phyloP scores from a whole-genome alignment of 1,140 invertebrate genomes.

The Colletes gigas region DNA sequence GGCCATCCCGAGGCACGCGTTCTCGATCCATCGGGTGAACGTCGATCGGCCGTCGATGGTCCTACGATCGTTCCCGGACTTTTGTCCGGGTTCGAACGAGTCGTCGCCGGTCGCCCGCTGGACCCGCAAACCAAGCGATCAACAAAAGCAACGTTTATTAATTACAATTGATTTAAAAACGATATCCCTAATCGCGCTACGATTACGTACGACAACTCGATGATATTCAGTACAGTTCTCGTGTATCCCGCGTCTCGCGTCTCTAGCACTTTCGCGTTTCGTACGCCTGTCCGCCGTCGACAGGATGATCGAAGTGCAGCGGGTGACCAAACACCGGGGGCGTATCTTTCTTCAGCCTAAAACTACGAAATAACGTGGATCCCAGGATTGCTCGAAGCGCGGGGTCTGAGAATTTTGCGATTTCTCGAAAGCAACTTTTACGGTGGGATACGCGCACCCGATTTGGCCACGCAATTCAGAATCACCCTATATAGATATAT shows the following conservation, averaged over 20 bases:
- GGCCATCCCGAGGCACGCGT: background rate
- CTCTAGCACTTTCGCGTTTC: slow-evolving; percentile 11
- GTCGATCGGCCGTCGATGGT: background rate
- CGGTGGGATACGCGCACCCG: too few relatives aligned
- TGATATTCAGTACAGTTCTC: slow-evolving; percentile 22
- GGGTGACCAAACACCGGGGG: too few relatives aligned
- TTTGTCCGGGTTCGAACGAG: background rate
- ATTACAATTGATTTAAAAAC: slow-evolving; percentile 53
- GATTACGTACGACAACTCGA: slow-evolving; percentile 56
- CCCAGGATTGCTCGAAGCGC: too few relatives aligned
- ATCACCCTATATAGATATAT: too few relatives aligned
- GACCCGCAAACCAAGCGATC: slow-evolving; percentile 34
- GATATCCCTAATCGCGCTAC: slow-evolving; percentile 53
- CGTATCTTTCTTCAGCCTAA: too few relatives aligned
- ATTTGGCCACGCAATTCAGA: too few relatives aligned
- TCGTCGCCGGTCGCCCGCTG: background rate
- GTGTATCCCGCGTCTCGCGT: background rate
- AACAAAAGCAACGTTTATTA: slow-evolving; percentile 56
- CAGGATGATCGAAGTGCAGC: background rate
- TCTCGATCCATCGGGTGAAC: slow-evolving; percentile 4
- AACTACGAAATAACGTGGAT: too few relatives aligned
- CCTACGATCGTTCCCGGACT: slow-evolving; percentile 18
- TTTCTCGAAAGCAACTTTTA: too few relatives aligned
- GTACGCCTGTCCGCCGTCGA: slow-evolving; percentile 9
- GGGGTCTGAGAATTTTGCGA: too few relatives aligned